Evolutionary conservation across 2,113 vertebrate genomes (phyloP).

Genomic region (Neopipo cinnamomea): DNA sequence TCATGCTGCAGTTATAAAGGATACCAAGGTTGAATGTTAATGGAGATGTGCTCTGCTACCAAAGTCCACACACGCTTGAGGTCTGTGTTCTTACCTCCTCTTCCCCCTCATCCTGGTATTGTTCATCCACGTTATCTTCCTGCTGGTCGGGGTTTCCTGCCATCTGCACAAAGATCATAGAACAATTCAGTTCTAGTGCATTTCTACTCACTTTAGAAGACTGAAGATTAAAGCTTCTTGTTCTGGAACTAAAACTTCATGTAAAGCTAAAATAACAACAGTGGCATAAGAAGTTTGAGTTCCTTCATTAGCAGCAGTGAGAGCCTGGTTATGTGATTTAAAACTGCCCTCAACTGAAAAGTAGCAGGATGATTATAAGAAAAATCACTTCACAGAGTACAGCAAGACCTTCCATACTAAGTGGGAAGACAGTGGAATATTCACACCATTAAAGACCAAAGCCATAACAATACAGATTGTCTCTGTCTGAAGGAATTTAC

Average conservation of each 20-base stretch:
- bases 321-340: not conserved
- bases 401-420: not conserved
- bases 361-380: not conserved
- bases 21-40: not conserved
- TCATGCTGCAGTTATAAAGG: not conserved
- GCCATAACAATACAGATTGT: not conserved
- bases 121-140: conserved; percentile 92
- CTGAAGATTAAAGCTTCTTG: not conserved
- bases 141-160: conserved; percentile 97
- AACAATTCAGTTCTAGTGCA: not conserved
- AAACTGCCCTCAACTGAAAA: conserved; percentile 11
- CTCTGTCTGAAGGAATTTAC: not conserved
- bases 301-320: not conserved
- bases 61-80: not conserved
- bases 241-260: not conserved
- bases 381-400: not conserved
- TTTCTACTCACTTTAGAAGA: not conserved
- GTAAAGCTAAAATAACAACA: not conserved
- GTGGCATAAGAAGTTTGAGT: not conserved
- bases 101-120: conserved; percentile 95
- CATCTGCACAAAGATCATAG: conserved; percentile 79
- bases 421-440: not conserved
- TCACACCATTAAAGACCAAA: not conserved
- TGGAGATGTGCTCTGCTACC: not conserved
- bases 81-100: conserved; percentile 82